A percentile compares a stretch with the other conserved stretches of the same genome.
These are phyloP conservation scores for Patella ulyssiponensis DNA, from an alignment of 2,888 invertebrate genomes.

Conservation along the genomic window DNA sequence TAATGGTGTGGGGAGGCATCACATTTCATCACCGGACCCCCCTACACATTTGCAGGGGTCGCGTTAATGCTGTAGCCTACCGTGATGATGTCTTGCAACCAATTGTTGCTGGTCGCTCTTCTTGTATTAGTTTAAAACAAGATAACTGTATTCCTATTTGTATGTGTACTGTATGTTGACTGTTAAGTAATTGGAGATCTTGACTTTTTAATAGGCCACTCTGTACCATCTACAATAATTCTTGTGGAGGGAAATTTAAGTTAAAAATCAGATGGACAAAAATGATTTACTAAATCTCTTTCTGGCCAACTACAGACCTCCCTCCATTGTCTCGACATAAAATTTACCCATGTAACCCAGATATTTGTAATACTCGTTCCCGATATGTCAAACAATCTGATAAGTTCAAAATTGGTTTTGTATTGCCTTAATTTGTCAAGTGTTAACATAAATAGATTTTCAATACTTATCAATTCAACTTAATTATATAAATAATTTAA, in stretches of 20 bases:
- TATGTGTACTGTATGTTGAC: slow-evolving; percentile 16
- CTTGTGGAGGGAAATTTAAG: slow-evolving; percentile 22
- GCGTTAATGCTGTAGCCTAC: no score
- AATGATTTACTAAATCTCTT: slow-evolving; percentile 12
- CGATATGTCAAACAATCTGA: not conserved
- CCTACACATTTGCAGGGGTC: no score
- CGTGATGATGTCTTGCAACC: no score
- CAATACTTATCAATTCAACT: not conserved
- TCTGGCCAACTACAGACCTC: slow-evolving; percentile 17
- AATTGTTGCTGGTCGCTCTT: no score
- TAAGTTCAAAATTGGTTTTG: not conserved
- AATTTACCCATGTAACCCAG: not conserved
- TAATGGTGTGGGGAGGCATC: no score
- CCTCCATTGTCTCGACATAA: not conserved
- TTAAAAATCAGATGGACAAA: slow-evolving; percentile 29
- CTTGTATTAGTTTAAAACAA: no score
- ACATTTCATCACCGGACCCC: no score
- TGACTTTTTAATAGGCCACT: slow-evolving; percentile 27
- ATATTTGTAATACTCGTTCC: not conserved
- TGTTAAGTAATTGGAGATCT: slow-evolving; percentile 19
- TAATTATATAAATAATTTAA: not conserved
- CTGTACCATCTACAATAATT: slow-evolving; percentile 17
- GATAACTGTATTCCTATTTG: slow-evolving; percentile 31
- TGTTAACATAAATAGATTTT: not conserved
- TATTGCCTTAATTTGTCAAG: not conserved